Conservation (phyloP, 2,113 vertebrate genomes). For the Aythya baeri region DNA sequence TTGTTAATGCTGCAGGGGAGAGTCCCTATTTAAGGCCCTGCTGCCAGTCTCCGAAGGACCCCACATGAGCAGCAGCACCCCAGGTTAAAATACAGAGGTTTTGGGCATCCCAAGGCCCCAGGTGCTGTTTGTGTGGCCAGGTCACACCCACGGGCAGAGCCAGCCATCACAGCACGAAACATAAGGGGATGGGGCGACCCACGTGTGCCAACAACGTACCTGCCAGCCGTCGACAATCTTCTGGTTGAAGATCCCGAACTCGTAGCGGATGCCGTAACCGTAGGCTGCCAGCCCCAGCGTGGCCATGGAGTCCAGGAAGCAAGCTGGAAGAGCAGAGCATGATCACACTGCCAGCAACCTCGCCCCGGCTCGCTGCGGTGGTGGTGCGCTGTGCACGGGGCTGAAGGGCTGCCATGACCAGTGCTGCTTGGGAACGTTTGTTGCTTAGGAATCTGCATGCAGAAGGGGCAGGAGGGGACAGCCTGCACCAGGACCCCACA, state of each 20-base stretch:
- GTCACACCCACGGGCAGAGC: neutral
- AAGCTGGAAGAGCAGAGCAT: conserved; percentile 77
- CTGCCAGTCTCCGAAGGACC: neutral
- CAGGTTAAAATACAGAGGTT: neutral
- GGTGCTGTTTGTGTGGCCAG: neutral
- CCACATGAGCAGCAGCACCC: neutral
- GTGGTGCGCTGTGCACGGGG: rapidly evolving
- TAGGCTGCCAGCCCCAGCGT: conserved; percentile 87
- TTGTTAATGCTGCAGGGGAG: neutral
- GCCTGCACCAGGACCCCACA: neutral
- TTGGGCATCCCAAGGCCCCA: neutral
- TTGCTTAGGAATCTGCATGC: neutral
- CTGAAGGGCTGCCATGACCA: neutral
- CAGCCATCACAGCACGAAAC: neutral
- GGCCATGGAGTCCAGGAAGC: conserved; percentile 91
- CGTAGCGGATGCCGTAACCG: conserved; percentile 90
- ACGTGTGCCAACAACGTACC: conserved; percentile 65
- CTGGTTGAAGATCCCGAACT: conserved; percentile 94
- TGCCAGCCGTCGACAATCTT: conserved; percentile 88
- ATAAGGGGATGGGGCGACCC: neutral
- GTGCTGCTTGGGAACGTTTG: neutral
- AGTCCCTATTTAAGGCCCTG: neutral
- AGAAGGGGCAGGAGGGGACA: neutral
- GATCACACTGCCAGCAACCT: neutral
- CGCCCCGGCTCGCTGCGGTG: rapidly evolving